phyloP scores from a whole-genome alignment of 1,140 invertebrate genomes.

The Drosophila equinoxialis region DNA sequence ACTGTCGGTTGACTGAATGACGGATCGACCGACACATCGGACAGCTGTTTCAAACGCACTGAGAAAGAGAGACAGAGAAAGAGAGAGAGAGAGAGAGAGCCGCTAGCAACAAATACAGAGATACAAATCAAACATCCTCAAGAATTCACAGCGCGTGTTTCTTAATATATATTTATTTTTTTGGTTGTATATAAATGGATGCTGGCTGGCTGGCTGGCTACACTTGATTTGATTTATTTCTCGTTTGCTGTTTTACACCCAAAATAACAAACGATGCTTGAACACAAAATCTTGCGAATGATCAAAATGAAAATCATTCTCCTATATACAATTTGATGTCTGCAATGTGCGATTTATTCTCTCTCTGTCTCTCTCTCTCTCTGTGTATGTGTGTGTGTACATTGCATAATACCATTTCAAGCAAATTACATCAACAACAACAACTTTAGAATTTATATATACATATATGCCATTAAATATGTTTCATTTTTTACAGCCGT shows the following conservation, averaged over 20 bases:
- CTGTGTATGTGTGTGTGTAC: constrained; percentile 53
- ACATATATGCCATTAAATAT: constrained; percentile 55
- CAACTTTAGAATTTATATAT: constrained; percentile 13
- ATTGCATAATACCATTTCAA: constrained; percentile 78
- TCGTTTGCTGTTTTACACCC: constrained; percentile 80
- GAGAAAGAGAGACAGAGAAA: constrained; percentile 21
- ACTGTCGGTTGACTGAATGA: constrained; percentile 32
- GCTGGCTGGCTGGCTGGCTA: constrained; percentile 58
- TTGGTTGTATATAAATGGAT: constrained; percentile 64
- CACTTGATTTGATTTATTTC: constrained; percentile 81
- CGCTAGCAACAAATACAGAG: constrained; percentile 44
- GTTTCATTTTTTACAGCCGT: constrained; percentile 61
- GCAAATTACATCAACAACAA: constrained; percentile 38
- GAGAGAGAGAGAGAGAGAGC: constrained; percentile 23
- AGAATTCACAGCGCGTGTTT: constrained; percentile 64
- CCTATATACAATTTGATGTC: constrained; percentile 50
- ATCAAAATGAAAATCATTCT: constrained; percentile 62
- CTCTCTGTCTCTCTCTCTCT: constrained; percentile 2
- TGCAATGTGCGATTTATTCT: constrained; percentile 36
- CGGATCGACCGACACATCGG: constrained; percentile 26
- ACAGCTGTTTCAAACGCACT: constrained; percentile 55
- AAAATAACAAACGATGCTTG: constrained; percentile 76
- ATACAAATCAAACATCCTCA: constrained; percentile 78
- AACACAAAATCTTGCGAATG: constrained; percentile 63
- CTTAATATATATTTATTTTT: constrained; percentile 24